Evolutionary conservation across 2,113 vertebrate species (phyloP), one percentile per base, ranked within the genome.

Genomic region (Phycodurus eques): DNA sequence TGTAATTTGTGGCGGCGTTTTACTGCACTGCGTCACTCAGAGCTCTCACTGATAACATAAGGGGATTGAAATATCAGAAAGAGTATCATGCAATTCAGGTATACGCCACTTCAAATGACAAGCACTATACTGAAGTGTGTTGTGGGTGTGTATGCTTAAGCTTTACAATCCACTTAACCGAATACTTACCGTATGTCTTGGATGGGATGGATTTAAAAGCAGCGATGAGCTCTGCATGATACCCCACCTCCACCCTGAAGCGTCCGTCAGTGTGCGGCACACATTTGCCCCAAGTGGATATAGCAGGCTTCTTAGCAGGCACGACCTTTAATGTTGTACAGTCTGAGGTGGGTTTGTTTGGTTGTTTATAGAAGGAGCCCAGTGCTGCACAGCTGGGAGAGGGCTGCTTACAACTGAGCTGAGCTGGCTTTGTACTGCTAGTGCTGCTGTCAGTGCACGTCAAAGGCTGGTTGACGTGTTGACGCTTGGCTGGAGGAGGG

Each of bases 141-240:
- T 22, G 12, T 5, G n/a, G 43, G 64, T 66, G 43, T 7, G 2
- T 11, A 15, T 61, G 31, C 59, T 35, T 35, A 3, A 35, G 31
- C 27, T 14, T 13, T n/a, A 22, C n/a, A 22, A 17, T 20, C 51
- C 2, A 31, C n/a, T 22, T 13, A 22, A 22, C 17, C 7, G 43
- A 14, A 57, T 62, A 73, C 93, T 92, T 88, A 97, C 97, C 97
- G 19, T 96, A 99, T 57, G 8, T 93, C 85, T 92, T 96, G 71
- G 95, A 98, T 22, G 95, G 93, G 19, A 98, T 91, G 27, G 79
- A 93, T 91, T 97, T 98, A 78, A 98, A 99, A 70, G 94, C 79
- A 3, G 90, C 80, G 65, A 99, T 85, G 49, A 99, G 95, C 27
- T 94, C 91, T 2, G 91, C 85, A 1, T 94, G 92, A 85, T 97